Percentiles rank a stretch among this genome's conserved stretches.
These are phyloP conservation scores for Amblyjoppa proteus DNA, from an alignment of 2,888 invertebrate genomes.

Conservation along the genomic window DNA sequence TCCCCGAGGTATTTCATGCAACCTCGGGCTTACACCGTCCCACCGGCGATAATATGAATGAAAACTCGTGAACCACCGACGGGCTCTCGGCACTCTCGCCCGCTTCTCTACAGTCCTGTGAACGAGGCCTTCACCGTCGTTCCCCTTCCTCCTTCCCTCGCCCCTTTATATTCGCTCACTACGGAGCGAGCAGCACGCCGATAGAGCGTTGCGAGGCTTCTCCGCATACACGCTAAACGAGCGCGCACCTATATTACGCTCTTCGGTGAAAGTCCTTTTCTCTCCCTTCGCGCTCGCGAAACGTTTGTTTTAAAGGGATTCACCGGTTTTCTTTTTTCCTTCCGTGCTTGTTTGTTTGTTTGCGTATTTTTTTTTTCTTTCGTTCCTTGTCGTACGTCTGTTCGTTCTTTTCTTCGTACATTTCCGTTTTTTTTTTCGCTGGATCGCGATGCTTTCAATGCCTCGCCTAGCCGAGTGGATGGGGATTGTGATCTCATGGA, in stretches of 20 bases:
- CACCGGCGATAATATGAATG: conserved; percentile 58
- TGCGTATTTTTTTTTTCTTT: neutral
- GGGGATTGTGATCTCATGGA: conserved; percentile 21
- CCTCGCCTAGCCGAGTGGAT: conserved; percentile 22
- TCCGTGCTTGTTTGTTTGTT: neutral
- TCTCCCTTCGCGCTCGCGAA: neutral
- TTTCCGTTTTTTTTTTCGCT: neutral
- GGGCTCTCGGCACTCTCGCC: conserved; percentile 2
- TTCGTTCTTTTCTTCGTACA: neutral
- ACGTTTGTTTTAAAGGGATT: conserved; percentile 11
- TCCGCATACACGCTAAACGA: conserved; percentile 46
- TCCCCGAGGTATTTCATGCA: conserved; percentile 34
- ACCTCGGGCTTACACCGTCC: conserved; percentile 47
- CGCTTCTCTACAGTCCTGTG: neutral
- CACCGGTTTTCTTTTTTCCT: conserved; percentile 13
- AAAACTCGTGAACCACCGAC: conserved; percentile 45
- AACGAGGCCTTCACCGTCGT: neutral
- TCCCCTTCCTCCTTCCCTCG: neutral
- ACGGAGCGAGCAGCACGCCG: conserved; percentile 10
- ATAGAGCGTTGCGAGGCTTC: conserved; percentile 39
- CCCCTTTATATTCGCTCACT: conserved; percentile 29
- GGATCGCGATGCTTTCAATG: conserved; percentile 27
- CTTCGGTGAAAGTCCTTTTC: conserved; percentile 10
- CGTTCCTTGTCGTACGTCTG: neutral
- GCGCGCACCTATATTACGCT: neutral